A percentile compares a stretch with the other conserved stretches of the same genome.
These are phyloP conservation scores for Candoia aspera DNA, from an alignment of 2,113 vertebrate species.

Conservation along the genomic window DNA sequence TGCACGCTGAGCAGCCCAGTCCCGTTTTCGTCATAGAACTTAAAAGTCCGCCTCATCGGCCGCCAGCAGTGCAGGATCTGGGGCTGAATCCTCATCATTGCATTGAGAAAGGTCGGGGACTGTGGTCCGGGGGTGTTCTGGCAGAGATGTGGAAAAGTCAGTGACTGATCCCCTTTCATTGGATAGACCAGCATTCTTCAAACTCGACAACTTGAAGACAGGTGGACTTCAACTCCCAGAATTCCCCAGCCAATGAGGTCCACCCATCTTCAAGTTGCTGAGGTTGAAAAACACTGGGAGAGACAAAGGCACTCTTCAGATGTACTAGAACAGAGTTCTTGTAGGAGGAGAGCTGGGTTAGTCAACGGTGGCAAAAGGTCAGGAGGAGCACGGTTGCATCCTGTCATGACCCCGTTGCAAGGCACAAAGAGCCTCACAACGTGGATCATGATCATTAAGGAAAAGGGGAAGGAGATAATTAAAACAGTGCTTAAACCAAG, in stretches of 20 bases:
- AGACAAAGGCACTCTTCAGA: neutral
- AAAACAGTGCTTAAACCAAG: too few species aligned
- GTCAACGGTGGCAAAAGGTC: neutral
- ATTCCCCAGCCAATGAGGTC: neutral
- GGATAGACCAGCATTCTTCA: neutral
- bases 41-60: slow-evolving; percentile 66
- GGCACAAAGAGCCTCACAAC: too few species aligned
- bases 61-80: slow-evolving; percentile 68
- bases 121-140: slow-evolving; percentile 65
- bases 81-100: slow-evolving; percentile 70
- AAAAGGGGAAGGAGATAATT: too few species aligned
- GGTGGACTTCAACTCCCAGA: neutral
- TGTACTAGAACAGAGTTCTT: neutral
- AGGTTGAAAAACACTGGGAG: neutral
- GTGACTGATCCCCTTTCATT: neutral
- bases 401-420: too few species aligned
- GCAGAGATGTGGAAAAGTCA: neutral
- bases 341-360: neutral
- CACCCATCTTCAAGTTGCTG: neutral
- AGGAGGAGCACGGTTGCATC: neutral
- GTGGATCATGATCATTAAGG: too few species aligned
- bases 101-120: slow-evolving; percentile 43
- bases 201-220: neutral
- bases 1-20: slow-evolving; percentile 59
- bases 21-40: slow-evolving; percentile 49